These are phyloP conservation scores for Acanthiza pusilla DNA, from an alignment of 2,797 vertebrate species.

Conservation along the genomic window DNA sequence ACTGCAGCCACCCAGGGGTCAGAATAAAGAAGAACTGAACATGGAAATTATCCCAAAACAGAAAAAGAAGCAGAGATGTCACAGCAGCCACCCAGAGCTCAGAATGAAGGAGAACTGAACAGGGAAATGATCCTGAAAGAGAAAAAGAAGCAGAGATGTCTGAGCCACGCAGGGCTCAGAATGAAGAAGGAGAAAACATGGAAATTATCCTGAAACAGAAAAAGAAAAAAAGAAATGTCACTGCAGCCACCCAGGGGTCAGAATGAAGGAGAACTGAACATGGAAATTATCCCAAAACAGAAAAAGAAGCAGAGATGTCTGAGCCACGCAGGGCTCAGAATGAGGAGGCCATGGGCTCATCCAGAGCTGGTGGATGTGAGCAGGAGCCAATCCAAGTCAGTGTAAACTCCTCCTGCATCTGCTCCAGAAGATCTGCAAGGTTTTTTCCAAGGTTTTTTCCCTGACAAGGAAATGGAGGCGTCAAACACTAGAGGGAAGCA, in stretches of 20 bases:
- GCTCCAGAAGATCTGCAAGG: neutral
- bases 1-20: neutral
- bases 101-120: neutral
- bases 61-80: neutral
- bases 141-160: too few species aligned
- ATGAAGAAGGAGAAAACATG: too few species aligned
- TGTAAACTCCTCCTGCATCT: neutral
- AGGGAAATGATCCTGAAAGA: too few species aligned
- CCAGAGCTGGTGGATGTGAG: neutral
- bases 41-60: neutral
- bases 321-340: neutral
- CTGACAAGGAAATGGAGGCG: neutral
- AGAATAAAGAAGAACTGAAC: neutral
- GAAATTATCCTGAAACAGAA: too few species aligned
- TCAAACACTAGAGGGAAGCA: constrained; percentile 55
- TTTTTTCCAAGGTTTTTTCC: neutral
- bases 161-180: too few species aligned
- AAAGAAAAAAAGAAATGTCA: too few species aligned
- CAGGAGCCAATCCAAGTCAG: neutral
- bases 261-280: neutral
- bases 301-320: neutral
- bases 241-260: too few species aligned
- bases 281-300: neutral
- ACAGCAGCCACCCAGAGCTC: neutral
- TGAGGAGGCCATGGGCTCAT: neutral